Conservation (phyloP, 2,797 vertebrate genomes). For the Lithobates pipiens region DNA sequence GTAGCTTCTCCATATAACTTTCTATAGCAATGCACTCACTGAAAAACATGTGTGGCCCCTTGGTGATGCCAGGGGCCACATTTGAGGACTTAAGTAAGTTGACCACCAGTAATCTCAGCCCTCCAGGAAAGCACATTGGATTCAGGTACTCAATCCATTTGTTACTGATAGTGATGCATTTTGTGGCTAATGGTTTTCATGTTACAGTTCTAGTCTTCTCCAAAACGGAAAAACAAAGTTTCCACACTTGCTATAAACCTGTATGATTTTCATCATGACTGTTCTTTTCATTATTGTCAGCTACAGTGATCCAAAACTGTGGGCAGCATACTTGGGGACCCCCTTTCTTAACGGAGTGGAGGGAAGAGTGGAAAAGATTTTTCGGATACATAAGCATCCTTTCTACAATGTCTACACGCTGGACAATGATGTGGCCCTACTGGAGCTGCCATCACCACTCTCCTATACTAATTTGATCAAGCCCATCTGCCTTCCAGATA, state of each 20-base stretch:
- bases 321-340: conserved; percentile 90
- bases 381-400: conserved; percentile 83
- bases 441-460: conserved; percentile 82
- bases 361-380: conserved; percentile 82
- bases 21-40: too few relatives aligned
- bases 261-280: background rate
- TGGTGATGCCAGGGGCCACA: too few relatives aligned
- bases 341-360: conserved; percentile 80
- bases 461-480: conserved; percentile 82
- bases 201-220: background rate
- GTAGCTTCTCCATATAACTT: too few relatives aligned
- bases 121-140: background rate
- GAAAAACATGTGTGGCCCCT: too few relatives aligned
- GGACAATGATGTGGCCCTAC: conserved; percentile 89
- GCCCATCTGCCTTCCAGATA: conserved; percentile 88
- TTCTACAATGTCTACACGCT: conserved; percentile 90
- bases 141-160: background rate
- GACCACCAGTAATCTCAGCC: too few relatives aligned
- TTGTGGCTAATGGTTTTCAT: too few relatives aligned
- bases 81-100: too few relatives aligned
- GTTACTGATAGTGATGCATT: background rate
- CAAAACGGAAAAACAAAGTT: background rate
- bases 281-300: conserved; percentile 68
- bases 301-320: conserved; percentile 82
- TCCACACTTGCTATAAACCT: background rate